Evolutionary conservation across 2,797 vertebrate species (phyloP), one percentile per base, ranked within the genome.

Genomic region (Pitangus sulphuratus): DNA sequence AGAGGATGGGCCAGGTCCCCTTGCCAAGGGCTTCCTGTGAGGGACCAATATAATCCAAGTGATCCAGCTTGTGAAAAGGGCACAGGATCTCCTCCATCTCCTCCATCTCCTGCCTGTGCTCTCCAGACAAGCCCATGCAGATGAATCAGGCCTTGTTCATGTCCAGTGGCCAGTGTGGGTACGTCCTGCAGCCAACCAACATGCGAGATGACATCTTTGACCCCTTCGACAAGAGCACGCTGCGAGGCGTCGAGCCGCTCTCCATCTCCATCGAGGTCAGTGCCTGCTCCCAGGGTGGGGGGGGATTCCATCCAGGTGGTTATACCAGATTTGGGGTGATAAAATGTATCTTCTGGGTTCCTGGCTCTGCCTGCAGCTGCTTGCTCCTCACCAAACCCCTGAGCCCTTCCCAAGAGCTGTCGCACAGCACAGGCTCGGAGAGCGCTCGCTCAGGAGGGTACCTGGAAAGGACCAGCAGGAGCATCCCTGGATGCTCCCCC

Each of bases 131-230:
- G 94, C 99, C 99, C 77, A 99, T 99, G 99, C 99, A 99, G 98
- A 99, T 99, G 99, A 99, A 99, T 97, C 99, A 99, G 98, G 99
- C 99, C 24, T 97, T 99, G 82, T 99, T 99, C 97, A 98, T 99
- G 98, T 97, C 99, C 39, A 99, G 98, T 2, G 99, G 99, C 25
- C 98, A 98, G 89, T 99, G 99, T 6, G 99, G 99, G 50, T 99
- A 99, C 0, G 99, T 99, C 85, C 98, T 99, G 89, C 99, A 99
- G 97, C 99, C 99, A 0, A 31, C 97, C 88, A 98, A 99, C 97
- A 99, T 99, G 99, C 98, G 99, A 76, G 99, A 99, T 0, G 99
- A 99, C 60, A 94, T 39, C 98, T 99, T 99, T 8, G 99, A 99
- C 96, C 99, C 99, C 42, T 99, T 99, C 8, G 99, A 99, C 98